These are phyloP conservation scores for Drosophila nigromelanica DNA, from an alignment of 1,140 invertebrate species.

Conservation along the genomic window DNA sequence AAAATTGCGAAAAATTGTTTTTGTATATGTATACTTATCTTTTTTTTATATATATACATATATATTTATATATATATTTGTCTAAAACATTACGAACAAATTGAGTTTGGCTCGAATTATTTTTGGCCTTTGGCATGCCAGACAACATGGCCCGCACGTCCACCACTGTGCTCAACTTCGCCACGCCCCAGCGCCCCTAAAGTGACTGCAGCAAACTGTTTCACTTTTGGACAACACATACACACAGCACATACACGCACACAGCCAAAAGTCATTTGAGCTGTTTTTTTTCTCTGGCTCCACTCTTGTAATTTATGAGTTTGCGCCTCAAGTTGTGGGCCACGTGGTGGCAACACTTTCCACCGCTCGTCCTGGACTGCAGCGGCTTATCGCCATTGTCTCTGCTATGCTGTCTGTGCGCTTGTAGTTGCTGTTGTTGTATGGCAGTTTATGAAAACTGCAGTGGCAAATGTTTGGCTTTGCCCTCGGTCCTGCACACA, in stretches of 20 bases:
- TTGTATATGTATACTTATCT: conserved; percentile 45
- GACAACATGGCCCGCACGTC: conserved; percentile 24
- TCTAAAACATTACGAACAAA: conserved; percentile 65
- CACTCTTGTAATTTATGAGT: conserved; percentile 72
- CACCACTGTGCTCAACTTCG: conserved; percentile 18
- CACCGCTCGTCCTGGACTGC: conserved; percentile 33
- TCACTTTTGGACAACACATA: conserved; percentile 56
- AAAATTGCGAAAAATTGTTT: conserved; percentile 76
- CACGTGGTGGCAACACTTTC: conserved; percentile 48
- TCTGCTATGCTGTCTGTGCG: conserved; percentile 18
- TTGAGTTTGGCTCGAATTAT: conserved; percentile 76
- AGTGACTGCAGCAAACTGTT: conserved; percentile 77
- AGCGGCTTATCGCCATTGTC: conserved; percentile 75
- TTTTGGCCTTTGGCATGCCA: conserved; percentile 51
- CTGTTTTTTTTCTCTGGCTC: conserved; percentile 38
- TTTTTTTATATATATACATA: conserved; percentile 34
- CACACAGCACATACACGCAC: background rate
- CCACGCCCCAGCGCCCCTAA: conserved; percentile 61
- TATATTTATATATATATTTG: conserved; percentile 37
- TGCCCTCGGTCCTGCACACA: conserved; percentile 6
- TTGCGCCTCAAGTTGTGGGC: conserved; percentile 76
- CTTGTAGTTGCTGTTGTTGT: conserved; percentile 33
- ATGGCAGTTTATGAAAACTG: conserved; percentile 77
- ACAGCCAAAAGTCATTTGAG: conserved; percentile 75
- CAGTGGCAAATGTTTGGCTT: conserved; percentile 67